Evolutionary conservation across 30 jellyfish, hydroid and myxozoan species (phyloP), one percentile per base, ranked within the genome.

Genomic region (Pseudorhiza aurosa): DNA sequence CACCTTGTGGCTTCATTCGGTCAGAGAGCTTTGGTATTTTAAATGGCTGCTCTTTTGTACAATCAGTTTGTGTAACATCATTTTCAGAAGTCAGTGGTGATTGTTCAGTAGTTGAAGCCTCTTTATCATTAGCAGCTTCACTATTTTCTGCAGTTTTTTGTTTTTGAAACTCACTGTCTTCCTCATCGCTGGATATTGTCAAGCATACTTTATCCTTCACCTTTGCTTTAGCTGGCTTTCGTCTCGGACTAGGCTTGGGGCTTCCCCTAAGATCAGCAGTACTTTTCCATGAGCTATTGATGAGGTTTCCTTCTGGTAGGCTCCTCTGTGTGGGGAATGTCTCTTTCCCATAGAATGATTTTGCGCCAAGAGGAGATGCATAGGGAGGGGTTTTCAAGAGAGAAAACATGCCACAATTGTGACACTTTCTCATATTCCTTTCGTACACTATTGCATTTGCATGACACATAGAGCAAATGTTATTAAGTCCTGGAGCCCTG

Each of bases 161-260:
- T 4, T 18, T 27, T 49, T 45, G 30, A 31, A 9, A 12, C 14
- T 21, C 35, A 1, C 24, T 53, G 33, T 53, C 36, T 53, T 89
- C 93, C 39, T 89, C 97, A 58, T 90, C 98, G 77, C 98, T 90
- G 10, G 98, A 90, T 17, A 90, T 70, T 3, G 82, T 85, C 29
- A 88, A 58, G 73, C 87, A 25, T 71, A 65, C 33, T 87, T 88
- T 26, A 47, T 95, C 11, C 63, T 69, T 33, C 27, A 65, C 44
- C 72, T 80, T 58, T 76, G 32, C 62, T 75, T 86, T 62, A 21
- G 60, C 33, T 46, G 67, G 21, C 53, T 44, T 53, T 62, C 74
- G 51, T 15, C 51, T 25, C 30, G 53, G 53, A 64, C 35, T 4
- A 33, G 32, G 4, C 19, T 35, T 62, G 6, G 14, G 68, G 17